Evolutionary conservation across 2,888 invertebrate species (phyloP), one percentile per base, ranked within the genome.

Genomic region (Selenia dentaria): DNA sequence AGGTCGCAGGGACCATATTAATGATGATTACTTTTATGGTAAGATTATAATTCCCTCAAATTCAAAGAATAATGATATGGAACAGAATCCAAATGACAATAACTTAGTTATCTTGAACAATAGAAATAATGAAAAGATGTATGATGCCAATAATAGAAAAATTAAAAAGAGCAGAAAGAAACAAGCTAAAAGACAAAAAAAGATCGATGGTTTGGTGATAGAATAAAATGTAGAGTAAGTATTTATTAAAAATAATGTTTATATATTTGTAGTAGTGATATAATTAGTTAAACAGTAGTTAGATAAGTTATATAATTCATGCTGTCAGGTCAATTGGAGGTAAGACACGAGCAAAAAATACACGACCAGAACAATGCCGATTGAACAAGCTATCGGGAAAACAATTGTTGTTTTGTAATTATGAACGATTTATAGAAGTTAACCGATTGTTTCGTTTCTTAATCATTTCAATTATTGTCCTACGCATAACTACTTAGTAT

Each of bases 21-120:
- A 59, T 14, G 12, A 37, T 13, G 46, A 26, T 1, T 46, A 46
- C 18, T 59, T 53, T 18, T 61, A 55, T 27, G 57, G 57, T 4
- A 37, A 59, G 12, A 54, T 60, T 3, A 45, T 53, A 1, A 6
- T 11, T n/a, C 46, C 46, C 0, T 24, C 24, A 4, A 8, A 22
- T 3, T 2, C 12, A 8, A 24, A 33, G 1, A 33, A 4, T 13
- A 22, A 22, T 8, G 8, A 6, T 22, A 22, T 8, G 8, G 22
- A 22, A 8, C 6, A 22, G 8, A 8, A 6, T 8, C 22, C 22
- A 22, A 25, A 25, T 25, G 10, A 4, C 3, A 10, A 10, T 25
- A 9, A 25, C 8, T 8, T 22, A 8, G 8, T 22, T 22, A 22
- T 2, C 8, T 8, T 22, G 5, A 22, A 5, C 6, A 24, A 35